Evolutionary conservation across 2,888 invertebrate genomes (phyloP), one percentile per base, ranked within the genome.

Genomic region (Dorcus parallelipipedus): DNA sequence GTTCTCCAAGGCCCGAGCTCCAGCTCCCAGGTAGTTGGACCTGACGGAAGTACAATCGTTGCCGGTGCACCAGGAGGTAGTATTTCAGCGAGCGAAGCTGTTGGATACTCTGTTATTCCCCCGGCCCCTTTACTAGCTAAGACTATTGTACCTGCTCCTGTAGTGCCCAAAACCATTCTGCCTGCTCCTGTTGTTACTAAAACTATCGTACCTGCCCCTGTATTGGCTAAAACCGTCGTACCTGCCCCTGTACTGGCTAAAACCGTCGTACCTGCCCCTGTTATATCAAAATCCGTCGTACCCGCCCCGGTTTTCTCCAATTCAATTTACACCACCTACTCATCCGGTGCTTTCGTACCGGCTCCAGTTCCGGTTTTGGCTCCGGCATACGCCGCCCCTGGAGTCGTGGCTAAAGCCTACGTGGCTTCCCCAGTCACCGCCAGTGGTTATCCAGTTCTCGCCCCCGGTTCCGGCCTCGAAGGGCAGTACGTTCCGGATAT

Each of bases 401-500:
- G 49, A 20, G 59, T 56, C 14, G 45, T 45, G n/a, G 60, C 48
- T 40, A 54, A 48, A 38, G 40, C 60, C 40, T 48, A 58, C 9
- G 59, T 62, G 9, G 62, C 64, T 48, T 59, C 59, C 20, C 63
- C 63, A 38, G 14, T 58, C 26, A 54, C 57, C 43, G 60, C 62
- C n/a, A 52, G 61, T 38, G 68, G 68, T 51, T 67, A 67, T 56
- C 66, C 67, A 43, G 45, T 62, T 9, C 54, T 64, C 7, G 67
- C 68, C 39, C 50, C 66, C 33, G 69, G 67, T 23, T 67, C 67
- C 49, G 70, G 67, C 45, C 51, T 66, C 48, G 69, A 69, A 68
- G 69, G 70, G 42, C 70, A 69, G 62, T 71, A 65, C 58, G 50
- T 69, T n/a, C 69, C 66, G 42, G 67, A 67, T 38, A 64, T 66